Evolutionary conservation across 2,888 invertebrate species (phyloP).

Genomic region (Apeira syringaria): DNA sequence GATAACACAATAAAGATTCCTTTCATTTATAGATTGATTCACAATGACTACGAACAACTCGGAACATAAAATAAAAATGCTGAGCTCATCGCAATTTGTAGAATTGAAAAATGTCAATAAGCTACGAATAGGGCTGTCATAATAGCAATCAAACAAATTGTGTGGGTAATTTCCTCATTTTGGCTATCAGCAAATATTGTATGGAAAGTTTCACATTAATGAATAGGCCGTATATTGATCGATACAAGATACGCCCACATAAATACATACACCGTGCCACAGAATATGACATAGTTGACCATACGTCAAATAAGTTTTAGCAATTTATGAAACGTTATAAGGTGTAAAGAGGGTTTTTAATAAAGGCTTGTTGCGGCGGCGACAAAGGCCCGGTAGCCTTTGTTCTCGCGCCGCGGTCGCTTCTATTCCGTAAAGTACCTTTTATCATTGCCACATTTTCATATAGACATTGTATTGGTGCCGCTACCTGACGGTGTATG

Average conservation of each 20-base stretch:
- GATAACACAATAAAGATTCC: no score
- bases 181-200: constrained; percentile 4
- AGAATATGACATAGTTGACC: background rate
- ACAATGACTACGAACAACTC: constrained; percentile 12
- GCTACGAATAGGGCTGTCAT: background rate
- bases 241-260: background rate
- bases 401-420: constrained; percentile 46
- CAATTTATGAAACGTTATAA: constrained; percentile 51
- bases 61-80: constrained; percentile 4
- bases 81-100: constrained; percentile 15
- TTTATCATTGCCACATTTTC: constrained; percentile 46
- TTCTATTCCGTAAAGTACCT: constrained; percentile 43
- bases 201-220: background rate
- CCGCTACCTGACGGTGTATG: background rate
- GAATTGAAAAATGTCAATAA: constrained; percentile 8
- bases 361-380: constrained; percentile 54
- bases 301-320: constrained; percentile 31
- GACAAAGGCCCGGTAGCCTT: constrained; percentile 52
- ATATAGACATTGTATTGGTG: constrained; percentile 14
- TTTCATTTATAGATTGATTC: constrained; percentile 19
- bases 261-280: background rate
- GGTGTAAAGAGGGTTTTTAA: constrained; percentile 58
- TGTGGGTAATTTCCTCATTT: background rate
- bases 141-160: constrained; percentile 4
- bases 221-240: background rate